Evolutionary conservation across 1,140 invertebrate species (phyloP).

Genomic region (Drosophila persimilis): DNA sequence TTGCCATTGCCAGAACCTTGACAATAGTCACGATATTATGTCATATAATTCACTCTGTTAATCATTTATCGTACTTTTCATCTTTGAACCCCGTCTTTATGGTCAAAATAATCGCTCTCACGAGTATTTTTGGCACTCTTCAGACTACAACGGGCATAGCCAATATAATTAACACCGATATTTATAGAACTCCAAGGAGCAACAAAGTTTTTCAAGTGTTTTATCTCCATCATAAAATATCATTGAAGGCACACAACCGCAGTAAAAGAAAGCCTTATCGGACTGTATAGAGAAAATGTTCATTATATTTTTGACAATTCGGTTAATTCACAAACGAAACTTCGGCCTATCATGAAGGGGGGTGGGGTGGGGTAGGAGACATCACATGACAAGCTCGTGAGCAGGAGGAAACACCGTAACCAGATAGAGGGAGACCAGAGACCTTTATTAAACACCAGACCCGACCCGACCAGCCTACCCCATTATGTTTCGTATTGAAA

Average conservation of each 20-base stretch:
- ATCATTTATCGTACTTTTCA: too few species aligned
- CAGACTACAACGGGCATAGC: neutral
- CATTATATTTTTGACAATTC: slow-evolving; percentile 4
- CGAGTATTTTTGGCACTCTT: slow-evolving; percentile 29
- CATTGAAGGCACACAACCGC: slow-evolving; percentile 3
- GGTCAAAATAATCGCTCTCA: neutral
- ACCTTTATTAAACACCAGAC: neutral
- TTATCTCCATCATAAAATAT: slow-evolving; percentile 1
- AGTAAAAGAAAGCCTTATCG: slow-evolving; percentile 13
- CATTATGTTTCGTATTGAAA: slow-evolving; percentile 73
- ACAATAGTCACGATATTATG: too few species aligned
- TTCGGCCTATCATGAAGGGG: slow-evolving; percentile 31
- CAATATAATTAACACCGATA: slow-evolving; percentile 15
- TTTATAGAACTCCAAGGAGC: slow-evolving; percentile 17
- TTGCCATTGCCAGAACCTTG: too few species aligned
- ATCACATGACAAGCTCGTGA: slow-evolving; percentile 53
- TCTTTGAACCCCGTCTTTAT: too few species aligned
- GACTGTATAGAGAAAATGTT: neutral
- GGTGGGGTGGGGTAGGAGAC: neutral
- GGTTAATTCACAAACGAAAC: slow-evolving; percentile 32
- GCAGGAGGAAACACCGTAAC: neutral
- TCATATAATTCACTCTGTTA: too few species aligned
- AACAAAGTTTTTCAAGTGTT: neutral
- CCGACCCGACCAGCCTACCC: slow-evolving; percentile 69
- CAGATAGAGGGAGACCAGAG: neutral